Conservation (phyloP, 2,113 vertebrate species). For the Conger conger region DNA sequence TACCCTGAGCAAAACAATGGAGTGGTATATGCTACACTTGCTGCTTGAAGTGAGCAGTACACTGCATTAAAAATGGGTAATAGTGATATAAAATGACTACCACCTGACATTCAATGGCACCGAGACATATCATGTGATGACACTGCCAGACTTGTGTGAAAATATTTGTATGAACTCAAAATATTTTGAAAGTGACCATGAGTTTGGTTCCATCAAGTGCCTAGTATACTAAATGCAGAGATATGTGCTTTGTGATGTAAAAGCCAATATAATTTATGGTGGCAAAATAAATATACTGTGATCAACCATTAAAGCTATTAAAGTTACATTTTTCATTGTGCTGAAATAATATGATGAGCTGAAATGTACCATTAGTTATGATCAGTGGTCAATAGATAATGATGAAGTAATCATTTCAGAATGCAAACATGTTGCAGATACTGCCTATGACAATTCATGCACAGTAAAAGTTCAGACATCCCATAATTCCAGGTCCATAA, state of each 20-base stretch:
- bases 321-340: too few relatives aligned
- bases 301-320: background rate
- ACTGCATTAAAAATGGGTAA: constrained; percentile 7
- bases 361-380: background rate
- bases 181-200: background rate
- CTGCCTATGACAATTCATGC: background rate
- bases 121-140: constrained; percentile 32
- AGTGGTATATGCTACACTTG: background rate
- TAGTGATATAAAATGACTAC: constrained; percentile 40
- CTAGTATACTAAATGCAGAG: background rate
- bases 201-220: background rate
- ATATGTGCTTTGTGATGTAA: background rate
- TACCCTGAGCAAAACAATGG: background rate
- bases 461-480: background rate
- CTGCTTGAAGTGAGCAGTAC: constrained; percentile 9
- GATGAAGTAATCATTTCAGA: background rate
- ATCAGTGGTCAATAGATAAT: background rate
- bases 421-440: background rate
- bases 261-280: background rate
- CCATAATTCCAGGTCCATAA: background rate
- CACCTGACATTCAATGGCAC: constrained; percentile 52
- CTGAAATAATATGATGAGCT: too few relatives aligned
- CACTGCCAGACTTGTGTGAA: constrained; percentile 40
- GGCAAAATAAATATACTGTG: constrained; percentile 1
- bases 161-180: background rate